Evolutionary conservation across 2,797 vertebrate species (phyloP).

Genomic region (Myotis findleyi): DNA sequence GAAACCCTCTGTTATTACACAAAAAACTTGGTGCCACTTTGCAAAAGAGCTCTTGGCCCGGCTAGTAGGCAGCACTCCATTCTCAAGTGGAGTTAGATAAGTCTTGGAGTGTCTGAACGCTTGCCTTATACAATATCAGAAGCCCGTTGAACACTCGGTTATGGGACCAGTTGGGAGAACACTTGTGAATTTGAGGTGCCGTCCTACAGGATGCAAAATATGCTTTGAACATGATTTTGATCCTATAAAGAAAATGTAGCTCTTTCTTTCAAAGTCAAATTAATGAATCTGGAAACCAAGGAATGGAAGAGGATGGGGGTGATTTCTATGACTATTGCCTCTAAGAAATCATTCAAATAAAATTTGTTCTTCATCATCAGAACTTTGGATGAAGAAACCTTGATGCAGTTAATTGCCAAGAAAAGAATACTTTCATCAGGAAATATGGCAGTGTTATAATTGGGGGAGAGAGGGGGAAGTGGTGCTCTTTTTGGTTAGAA

Average conservation of each 20-base stretch:
- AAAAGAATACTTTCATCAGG: background rate
- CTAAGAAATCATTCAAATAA: background rate
- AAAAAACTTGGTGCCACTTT: background rate
- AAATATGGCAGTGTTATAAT: background rate
- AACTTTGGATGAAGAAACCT: background rate
- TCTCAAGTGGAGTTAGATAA: background rate
- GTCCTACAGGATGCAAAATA: background rate
- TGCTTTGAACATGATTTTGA: background rate
- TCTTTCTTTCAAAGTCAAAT: background rate
- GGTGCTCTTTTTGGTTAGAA: background rate
- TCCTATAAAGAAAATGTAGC: background rate
- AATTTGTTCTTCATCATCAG: background rate
- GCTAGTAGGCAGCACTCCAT: background rate
- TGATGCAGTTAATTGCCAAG: background rate
- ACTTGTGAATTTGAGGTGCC: background rate
- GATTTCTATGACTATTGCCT: background rate
- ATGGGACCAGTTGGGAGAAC: background rate
- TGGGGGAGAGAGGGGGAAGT: background rate
- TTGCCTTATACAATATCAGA: background rate
- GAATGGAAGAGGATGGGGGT: background rate
- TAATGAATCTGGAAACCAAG: background rate
- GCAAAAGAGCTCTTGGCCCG: background rate
- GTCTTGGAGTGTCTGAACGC: background rate
- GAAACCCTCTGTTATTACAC: background rate
- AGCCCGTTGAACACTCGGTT: background rate